Base-by-base conservation (phyloP, 2,797 vertebrate genomes). In the Pangasius macronema region DNA sequence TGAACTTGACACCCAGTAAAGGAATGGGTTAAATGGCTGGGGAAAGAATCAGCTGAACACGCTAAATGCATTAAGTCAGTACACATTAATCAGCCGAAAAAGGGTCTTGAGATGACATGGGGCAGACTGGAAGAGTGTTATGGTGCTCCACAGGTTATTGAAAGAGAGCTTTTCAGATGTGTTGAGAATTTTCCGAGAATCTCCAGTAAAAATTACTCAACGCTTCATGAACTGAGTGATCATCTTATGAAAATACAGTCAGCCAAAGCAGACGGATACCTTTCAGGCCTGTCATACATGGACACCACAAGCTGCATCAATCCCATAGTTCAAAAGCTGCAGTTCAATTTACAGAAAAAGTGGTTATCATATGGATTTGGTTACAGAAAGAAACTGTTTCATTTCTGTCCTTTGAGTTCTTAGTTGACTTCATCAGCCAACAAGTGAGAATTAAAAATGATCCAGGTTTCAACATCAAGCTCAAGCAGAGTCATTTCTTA, bases 371-470 rank as follows among this genome's bases (percentile, higher is more conserved):
- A 46, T 46, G 46, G 46, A 46, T 46, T 9, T 46, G 46, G 46
- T 6, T 46, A 46, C 46, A 46, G 8, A 46, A 9, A 46, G 65
- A 75, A 85, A 83, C 76, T 55, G 90, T 91, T 73, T 39, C 84
- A 68, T 85, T 89, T 85, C 89, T 85, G 75, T 83, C 85, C 18
- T 91, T 93, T 16, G 4, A 67, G 14, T n/a, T 67, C 63, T 67
- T 67, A 22, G 90, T 93, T 84, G 91, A 91, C 90, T 93, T 93
- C 86, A 87, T 92, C 46, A 46, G 46, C 46, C 46, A 46, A 46
- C 46, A 46, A 46, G 46, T 0, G 84, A 72, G 80, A 88, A 55
- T 86, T 63, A 73, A 82, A 42, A 91, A 90, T 20, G 79, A 91
- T 84, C 86, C 83, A 83, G 89, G 85, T 75, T 93, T 93, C 65